These are phyloP conservation scores for Vireo griseus DNA, from an alignment of 2,797 vertebrate genomes.

Conservation along the genomic window DNA sequence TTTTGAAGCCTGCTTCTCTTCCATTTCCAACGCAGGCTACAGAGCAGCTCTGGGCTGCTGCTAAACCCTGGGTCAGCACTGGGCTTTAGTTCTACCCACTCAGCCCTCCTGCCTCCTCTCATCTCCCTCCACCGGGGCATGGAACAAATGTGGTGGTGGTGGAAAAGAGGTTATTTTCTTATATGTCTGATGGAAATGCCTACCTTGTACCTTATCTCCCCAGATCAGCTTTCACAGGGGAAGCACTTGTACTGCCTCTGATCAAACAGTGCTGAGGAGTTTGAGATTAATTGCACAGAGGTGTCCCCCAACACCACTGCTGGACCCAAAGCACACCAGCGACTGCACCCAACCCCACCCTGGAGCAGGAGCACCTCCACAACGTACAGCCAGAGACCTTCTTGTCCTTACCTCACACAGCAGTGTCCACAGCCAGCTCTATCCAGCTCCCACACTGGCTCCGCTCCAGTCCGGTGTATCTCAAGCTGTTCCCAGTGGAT, in stretches of 20 bases:
- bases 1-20: neutral
- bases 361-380: neutral
- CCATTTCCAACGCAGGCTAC: accelerated
- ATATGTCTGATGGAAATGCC: slow-evolving; percentile 15
- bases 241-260: neutral
- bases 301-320: neutral
- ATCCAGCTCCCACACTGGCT: neutral
- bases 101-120: neutral
- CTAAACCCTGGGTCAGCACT: neutral
- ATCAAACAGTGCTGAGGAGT: neutral
- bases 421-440: neutral
- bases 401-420: neutral
- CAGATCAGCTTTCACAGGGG: neutral
- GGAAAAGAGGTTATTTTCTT: neutral
- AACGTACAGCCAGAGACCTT: neutral
- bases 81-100: neutral
- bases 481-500: accelerated
- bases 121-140: accelerated
- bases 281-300: neutral
- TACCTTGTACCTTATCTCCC: neutral
- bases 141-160: neutral
- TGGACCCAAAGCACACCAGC: neutral
- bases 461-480: accelerated
- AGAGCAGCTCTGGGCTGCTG: neutral
- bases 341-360: neutral